These are phyloP conservation scores for Manis javanica DNA, from an alignment of 2,797 vertebrate species.

Conservation along the genomic window DNA sequence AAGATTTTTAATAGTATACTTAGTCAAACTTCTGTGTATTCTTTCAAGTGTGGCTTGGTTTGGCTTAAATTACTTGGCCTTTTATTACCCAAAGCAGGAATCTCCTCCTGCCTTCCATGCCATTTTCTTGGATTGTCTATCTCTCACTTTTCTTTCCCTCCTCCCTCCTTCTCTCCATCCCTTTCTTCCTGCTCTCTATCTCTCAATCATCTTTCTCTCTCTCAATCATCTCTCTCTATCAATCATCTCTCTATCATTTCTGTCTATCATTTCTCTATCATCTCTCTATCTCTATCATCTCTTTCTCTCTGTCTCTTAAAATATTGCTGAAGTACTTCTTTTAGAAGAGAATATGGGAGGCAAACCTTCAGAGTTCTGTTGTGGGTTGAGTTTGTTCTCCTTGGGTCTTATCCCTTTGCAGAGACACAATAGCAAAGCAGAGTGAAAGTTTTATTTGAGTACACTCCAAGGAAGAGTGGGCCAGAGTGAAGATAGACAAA, in stretches of 20 bases:
- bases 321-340: neutral
- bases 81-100: neutral
- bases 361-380: neutral
- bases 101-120: neutral
- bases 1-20: neutral
- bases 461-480: no score
- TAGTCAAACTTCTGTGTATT: neutral
- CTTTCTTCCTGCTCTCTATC: neutral
- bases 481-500: no score
- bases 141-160: neutral
- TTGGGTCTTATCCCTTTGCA: no score
- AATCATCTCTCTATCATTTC: no score
- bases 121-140: neutral
- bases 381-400: no score
- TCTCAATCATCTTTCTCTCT: no score
- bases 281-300: neutral
- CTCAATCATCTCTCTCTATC: no score
- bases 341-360: neutral
- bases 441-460: no score
- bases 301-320: neutral
- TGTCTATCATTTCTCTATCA: no score
- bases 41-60: neutral
- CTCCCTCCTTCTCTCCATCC: no score
- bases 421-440: no score
- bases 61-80: neutral